phyloP scores from a whole-genome alignment of 2,797 vertebrate genomes.

The Sphenopsis melanotis region DNA sequence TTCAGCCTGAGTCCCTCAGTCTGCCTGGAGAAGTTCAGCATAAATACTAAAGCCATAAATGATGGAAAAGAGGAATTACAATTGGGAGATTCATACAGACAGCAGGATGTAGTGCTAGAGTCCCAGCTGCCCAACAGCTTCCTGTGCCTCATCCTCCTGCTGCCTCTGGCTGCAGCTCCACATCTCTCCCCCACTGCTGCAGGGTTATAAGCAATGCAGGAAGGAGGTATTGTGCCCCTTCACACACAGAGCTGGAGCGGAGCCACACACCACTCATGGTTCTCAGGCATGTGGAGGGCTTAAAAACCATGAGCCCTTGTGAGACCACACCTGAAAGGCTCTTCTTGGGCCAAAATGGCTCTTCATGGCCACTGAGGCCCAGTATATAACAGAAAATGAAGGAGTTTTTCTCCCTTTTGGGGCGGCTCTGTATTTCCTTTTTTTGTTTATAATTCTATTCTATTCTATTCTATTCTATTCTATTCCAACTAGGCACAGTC shows the following conservation, averaged over 20 bases:
- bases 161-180: neutral
- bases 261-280: neutral
- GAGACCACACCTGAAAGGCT: rapidly evolving
- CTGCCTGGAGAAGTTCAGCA: neutral
- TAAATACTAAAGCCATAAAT: neutral
- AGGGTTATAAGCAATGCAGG: neutral
- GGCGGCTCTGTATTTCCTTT: neutral
- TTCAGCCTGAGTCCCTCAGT: neutral
- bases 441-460: neutral
- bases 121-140: neutral
- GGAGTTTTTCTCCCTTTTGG: neutral
- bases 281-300: neutral
- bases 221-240: neutral
- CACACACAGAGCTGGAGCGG: neutral
- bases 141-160: neutral
- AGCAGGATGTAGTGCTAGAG: neutral
- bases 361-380: neutral
- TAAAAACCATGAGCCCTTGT: neutral
- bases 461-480: neutral
- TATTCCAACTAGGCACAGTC: neutral
- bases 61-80: neutral
- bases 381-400: neutral
- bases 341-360: neutral
- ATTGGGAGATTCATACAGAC: neutral
- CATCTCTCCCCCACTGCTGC: rapidly evolving